Evolutionary conservation across 2,888 invertebrate species (phyloP), one percentile per base, ranked within the genome.

Genomic region (Palloptera scutellata): DNA sequence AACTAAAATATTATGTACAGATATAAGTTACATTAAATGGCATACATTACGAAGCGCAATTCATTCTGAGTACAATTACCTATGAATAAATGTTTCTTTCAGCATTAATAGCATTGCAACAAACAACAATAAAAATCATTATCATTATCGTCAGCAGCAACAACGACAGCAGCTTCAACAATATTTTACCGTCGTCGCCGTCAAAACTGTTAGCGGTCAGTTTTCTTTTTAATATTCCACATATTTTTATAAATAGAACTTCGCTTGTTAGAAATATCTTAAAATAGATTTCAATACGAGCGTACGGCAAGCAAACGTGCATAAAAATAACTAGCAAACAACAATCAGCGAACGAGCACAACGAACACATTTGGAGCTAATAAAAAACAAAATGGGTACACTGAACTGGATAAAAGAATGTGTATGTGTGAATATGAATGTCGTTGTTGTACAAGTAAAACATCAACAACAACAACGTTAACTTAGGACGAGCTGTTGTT

Each of bases 201-300:
- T 41, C 17, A 52, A 19, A 53, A 53, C 41, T 40, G 12, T 30
- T 30, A 51, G 43, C n/a, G 60, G 41, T 43, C 54, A 67, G 60
- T 59, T 41, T 68, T 73, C 77, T 78, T 79, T 80, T 79, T 77
- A 42, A 43, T 59, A 8, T 20, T 68, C 65, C 51, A 63, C 51
- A 58, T 48, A 64, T 66, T 41, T 60, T 70, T 72, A 72, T 67
- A 72, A 70, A 72, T 72, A 72, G 72, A 30, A 66, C 61, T 68
- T 68, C 66, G 61, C 67, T 72, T 67, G 70, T 72, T 72, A 72
- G 72, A 72, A 70, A 20, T 12, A 30, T 55, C 51, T 40, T 65
- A 61, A 65, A 65, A 62, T 62, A 59, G 65, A 53, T 15, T 17
- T 19, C 55, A 55, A 53, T 58, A 45, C 53, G 58, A 57, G 41